These are phyloP conservation scores for Argyresthia goedartella DNA, from an alignment of 2,888 invertebrate species.

Conservation along the genomic window DNA sequence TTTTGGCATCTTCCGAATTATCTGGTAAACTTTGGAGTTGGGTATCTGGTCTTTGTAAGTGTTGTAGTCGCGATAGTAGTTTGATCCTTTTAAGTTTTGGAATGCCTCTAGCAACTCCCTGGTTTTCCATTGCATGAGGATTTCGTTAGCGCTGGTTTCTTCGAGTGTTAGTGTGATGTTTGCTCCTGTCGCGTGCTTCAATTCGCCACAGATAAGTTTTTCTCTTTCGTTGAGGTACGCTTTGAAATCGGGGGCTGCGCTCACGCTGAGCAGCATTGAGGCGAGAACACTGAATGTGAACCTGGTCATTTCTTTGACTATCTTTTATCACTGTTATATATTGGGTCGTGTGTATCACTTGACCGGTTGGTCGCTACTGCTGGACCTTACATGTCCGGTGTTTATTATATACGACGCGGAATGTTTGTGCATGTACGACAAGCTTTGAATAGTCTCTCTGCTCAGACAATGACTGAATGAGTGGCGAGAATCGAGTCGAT, in stretches of 20 bases:
- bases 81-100: constrained; percentile 60
- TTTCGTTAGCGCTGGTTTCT: constrained; percentile 64
- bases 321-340: constrained; percentile 5
- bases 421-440: too few species aligned
- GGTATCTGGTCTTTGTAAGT: constrained; percentile 69
- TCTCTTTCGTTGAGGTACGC: constrained; percentile 26
- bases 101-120: constrained; percentile 63
- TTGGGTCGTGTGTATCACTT: background rate
- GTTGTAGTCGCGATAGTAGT: constrained; percentile 77
- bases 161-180: constrained; percentile 46
- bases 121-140: constrained; percentile 70
- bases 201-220: constrained; percentile 46
- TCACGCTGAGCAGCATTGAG: constrained; percentile 16
- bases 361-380: background rate
- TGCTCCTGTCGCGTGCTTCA: constrained; percentile 56
- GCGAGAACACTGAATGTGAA: background rate
- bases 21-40: constrained; percentile 74
- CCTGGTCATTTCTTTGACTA: constrained; percentile 14
- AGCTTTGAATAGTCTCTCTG: too few species aligned
- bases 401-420: background rate
- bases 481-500: too few species aligned
- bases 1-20: constrained; percentile 80
- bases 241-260: constrained; percentile 17
- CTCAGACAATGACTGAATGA: too few species aligned
- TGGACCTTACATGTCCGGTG: background rate